Evolutionary conservation across 2,888 invertebrate genomes (phyloP), one percentile per base, ranked within the genome.

Genomic region (Drosophila phalerata): DNA sequence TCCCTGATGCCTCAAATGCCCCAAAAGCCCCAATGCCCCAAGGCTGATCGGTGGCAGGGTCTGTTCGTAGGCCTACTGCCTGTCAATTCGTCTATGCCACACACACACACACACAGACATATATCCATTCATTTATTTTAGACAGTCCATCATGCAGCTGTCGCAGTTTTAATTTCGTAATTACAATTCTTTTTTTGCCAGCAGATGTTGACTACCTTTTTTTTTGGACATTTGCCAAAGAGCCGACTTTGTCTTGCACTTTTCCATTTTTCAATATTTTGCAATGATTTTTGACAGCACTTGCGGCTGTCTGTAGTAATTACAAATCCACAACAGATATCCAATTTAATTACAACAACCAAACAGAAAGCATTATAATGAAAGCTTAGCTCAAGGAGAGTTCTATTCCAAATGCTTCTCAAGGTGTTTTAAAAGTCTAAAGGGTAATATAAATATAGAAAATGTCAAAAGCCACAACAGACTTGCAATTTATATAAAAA

Each of bases 111-210:
- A 49, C 22, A 51, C 5, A 53, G 25, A 38, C n/a, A 49, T 25
- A 51, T 3, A 53, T 72, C 67, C 74, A 83, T 84, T 85, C 69
- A 85, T 80, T 83, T 85, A 79, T 66, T 80, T 85, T 51, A 62
- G 86, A 79, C 77, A 85, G 86, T 88, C 83, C 88, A 88, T 83
- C 83, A 88, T 88, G 72, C 86, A 73, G 74, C 86, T 83, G 85
- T 77, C 87, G 68, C 70, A 87, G 63, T 84, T 85, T 85, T 85
- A 85, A 85, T 85, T 85, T 75, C 89, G 85, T 85, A 85, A 85
- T 85, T 85, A 85, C 85, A 79, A 87, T 79, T 79, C 79, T 67
- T 67, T 79, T 71, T 58, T 34, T 22, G 67, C 67, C 65, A 69
- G 19, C 48, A 51, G 40, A 32, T 58, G 49, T 37, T 48, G 70